These are phyloP conservation scores for Colinus virginianus DNA, from an alignment of 2,113 vertebrate genomes.

Conservation along the genomic window DNA sequence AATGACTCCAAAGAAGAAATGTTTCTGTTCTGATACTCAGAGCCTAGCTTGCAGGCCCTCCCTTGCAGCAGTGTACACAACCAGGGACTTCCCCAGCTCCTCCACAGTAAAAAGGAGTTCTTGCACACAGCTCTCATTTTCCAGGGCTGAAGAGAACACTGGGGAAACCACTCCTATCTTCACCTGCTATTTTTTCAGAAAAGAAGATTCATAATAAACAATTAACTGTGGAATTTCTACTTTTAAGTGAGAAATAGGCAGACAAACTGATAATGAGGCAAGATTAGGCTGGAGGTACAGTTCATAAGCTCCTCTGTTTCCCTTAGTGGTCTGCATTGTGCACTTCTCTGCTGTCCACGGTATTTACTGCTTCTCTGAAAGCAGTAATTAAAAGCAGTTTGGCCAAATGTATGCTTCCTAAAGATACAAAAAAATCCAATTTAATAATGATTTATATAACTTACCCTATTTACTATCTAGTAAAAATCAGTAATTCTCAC, in stretches of 20 bases:
- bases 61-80: rapidly evolving
- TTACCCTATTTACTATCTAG: not conserved
- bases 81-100: rapidly evolving
- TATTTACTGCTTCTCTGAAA: not conserved
- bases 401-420: not conserved
- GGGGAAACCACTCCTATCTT: not conserved
- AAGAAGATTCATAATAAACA: not conserved
- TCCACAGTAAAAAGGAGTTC: not conserved
- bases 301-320: not conserved
- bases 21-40: not conserved
- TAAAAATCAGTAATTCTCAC: not conserved
- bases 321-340: not conserved
- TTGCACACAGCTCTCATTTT: rapidly evolving
- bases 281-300: not conserved
- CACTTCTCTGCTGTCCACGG: rapidly evolving
- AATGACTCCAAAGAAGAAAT: not conserved
- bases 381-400: not conserved
- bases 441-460: not conserved
- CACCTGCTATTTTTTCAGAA: not conserved
- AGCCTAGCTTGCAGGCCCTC: not conserved
- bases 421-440: not conserved
- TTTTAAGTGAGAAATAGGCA: not conserved
- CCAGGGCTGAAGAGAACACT: not conserved
- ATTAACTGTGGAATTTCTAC: not conserved
- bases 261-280: not conserved